Evolutionary conservation across 2,797 vertebrate genomes (phyloP), one percentile per base, ranked within the genome.

Genomic region (Choloepus didactylus): DNA sequence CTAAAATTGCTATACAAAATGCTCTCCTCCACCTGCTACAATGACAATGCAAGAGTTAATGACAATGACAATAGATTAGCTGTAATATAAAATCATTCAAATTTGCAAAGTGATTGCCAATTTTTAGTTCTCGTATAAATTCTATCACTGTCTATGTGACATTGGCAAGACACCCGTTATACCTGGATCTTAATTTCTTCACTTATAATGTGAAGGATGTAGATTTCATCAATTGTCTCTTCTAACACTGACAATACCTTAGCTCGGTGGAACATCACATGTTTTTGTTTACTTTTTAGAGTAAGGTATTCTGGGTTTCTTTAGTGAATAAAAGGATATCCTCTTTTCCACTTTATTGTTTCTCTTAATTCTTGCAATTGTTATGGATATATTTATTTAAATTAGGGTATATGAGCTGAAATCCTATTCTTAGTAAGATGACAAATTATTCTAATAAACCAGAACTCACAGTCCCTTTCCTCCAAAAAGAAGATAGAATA

Each of bases 311-410:
- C 69, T 31, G 6, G 9, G 84, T 9, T 95, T 93, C 83, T 89
- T 79, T 72, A 87, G 46, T 54, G 41, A 94, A 75, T 70, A 86
- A 92, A 86, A 2, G 51, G 95, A n/a, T 21, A 15, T 11, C 9
- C 2, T 77, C 54, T 85, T 51, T 15, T 81, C 76, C 38, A 73
- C 54, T 69, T 86, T 41, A 27, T 67, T 62, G 14, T 84, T 76
- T 88, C 23, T 73, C 41, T 88, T 93, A 62, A 84, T n/a, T 67
- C 51, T 92, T 83, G 44, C 93, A 54, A 60, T 87, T 94, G 51
- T 70, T 82, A 56, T 56, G 35, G 27, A 35, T 54, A 25, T 79
- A 77, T 80, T 72, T 84, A 79, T 85, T 89, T 92, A 54, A 85
- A 82, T 64, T 85, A 89, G 12, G 51, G 5, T 81, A 1, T 25